Evolutionary conservation across 2,113 vertebrate genomes (phyloP), one percentile per base, ranked within the genome.

Genomic region (Eurypyga helias): DNA sequence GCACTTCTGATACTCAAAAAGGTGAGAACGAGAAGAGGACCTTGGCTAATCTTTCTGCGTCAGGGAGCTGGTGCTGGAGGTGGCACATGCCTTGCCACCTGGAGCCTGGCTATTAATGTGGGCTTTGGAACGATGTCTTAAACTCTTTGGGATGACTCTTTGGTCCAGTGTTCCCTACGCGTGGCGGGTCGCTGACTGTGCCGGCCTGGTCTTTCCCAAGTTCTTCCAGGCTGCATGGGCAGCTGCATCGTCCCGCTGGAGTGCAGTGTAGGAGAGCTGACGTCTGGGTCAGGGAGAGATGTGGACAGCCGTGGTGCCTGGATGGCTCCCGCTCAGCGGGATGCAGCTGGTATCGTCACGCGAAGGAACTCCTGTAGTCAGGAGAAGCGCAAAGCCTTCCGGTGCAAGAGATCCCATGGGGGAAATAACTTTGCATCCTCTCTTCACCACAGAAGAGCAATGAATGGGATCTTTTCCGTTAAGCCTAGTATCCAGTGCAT

Each of bases 171-270:
- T 72, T 86, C 52, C 28, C 6, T 2, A 2, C 20, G 13, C 2
- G 0, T n/a, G 51, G 8, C 17, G 16, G 31, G 34, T n/a, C 2
- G 2, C 13, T 1, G 7, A 9, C 54, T 91, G 16, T 38, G 24
- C 51, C 66, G 69, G 29, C 31, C 18, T 89, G 54, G 0, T 45
- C 24, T 52, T 78, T 77, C 46, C 38, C 29, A 60, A 49, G 31
- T 49, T 78, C 11, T 83, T 66, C 41, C 26, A 55, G 81, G 51
- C 72, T 66, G 48, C 51, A 51, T 57, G 43, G 48, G n/a, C n/a
- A n/a, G 28, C 78, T 89, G n/a, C 31, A 41, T 43, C 16, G 6
- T 77, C 17, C 34, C 54, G 13, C 49, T 45, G 28, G 15, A 31
- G 24, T 57, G 66, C 46, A 61, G 41, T 57, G 52, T 34, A 36